Percentiles rank a stretch among this genome's conserved stretches.
phyloP scores from a whole-genome alignment of 1,140 invertebrate genomes.

The Penaeus chinensis region DNA sequence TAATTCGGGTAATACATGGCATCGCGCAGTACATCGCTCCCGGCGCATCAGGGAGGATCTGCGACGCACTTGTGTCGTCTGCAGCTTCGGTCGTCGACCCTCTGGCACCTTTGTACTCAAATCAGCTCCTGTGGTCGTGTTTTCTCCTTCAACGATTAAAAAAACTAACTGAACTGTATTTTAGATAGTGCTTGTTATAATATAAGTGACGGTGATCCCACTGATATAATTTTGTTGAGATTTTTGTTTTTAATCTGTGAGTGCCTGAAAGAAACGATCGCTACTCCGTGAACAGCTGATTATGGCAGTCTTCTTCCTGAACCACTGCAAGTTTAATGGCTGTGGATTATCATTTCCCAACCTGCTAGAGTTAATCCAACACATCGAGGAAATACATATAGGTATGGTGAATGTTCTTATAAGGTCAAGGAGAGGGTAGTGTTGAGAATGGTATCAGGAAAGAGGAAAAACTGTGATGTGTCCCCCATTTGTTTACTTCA shows the following conservation, averaged over 20 bases:
- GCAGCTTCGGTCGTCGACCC: constrained; percentile 23
- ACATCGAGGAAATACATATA: constrained; percentile 87
- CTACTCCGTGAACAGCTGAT: constrained; percentile 57
- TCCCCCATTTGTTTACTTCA: no score
- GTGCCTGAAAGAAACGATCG: constrained; percentile 17
- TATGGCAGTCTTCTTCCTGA: constrained; percentile 88
- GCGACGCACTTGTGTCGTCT: constrained; percentile 4
- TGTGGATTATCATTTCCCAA: constrained; percentile 84
- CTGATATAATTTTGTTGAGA: background rate
- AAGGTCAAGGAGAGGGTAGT: constrained; percentile 19
- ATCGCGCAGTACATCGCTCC: background rate
- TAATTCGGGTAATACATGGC: background rate
- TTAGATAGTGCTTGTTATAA: background rate
- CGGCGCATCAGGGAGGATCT: no score
- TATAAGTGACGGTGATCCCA: no score
- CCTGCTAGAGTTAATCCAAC: constrained; percentile 82
- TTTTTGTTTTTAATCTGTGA: background rate
- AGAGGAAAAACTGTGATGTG: no score
- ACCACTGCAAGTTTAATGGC: constrained; percentile 87
- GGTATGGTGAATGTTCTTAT: constrained; percentile 73
- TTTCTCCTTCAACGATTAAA: background rate
- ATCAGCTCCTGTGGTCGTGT: background rate
- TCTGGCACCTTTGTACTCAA: background rate
- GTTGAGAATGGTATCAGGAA: constrained; percentile 31
- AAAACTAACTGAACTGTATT: background rate